These are phyloP conservation scores for Nomada ruficornis DNA, from an alignment of 2,888 invertebrate species.

Conservation along the genomic window DNA sequence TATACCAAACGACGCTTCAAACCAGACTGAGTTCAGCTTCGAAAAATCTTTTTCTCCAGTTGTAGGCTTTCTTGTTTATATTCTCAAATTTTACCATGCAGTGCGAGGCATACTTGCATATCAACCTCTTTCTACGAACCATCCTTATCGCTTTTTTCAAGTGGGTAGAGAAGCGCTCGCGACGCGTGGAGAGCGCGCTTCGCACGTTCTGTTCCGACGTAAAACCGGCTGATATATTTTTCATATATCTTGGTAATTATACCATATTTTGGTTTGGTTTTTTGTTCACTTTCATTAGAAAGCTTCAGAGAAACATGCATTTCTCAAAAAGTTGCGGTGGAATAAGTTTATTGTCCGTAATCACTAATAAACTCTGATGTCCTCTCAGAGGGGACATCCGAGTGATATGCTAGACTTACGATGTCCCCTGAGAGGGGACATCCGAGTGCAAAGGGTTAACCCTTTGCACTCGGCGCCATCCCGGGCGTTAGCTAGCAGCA, in stretches of 20 bases:
- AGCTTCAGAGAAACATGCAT: no score
- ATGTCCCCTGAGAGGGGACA: no score
- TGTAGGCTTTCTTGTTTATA: constrained; percentile 21
- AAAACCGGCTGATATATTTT: constrained; percentile 8
- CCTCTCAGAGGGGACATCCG: no score
- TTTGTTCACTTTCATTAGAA: constrained; percentile 13
- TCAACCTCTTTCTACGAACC: constrained; percentile 15
- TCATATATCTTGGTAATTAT: constrained; percentile 37
- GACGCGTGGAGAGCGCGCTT: constrained; percentile 18
- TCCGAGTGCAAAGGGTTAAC: no score
- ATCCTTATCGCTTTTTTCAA: constrained; percentile 19
- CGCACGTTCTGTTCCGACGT: no score
- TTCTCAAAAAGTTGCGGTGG: no score
- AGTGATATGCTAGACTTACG: no score
- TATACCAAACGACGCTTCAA: constrained; percentile 18
- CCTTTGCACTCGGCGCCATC: no score
- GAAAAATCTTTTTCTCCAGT: constrained; percentile 20
- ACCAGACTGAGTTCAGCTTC: constrained; percentile 19
- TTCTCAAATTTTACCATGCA: constrained; percentile 19
- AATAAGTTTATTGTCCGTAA: no score
- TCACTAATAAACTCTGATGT: no score
- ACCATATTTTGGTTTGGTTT: constrained; percentile 35
- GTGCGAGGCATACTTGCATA: constrained; percentile 2
- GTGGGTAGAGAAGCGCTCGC: not conserved
- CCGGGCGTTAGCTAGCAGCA: no score